These are phyloP conservation scores for Manis pentadactyla DNA, from an alignment of 2,797 vertebrate species.

Conservation along the genomic window DNA sequence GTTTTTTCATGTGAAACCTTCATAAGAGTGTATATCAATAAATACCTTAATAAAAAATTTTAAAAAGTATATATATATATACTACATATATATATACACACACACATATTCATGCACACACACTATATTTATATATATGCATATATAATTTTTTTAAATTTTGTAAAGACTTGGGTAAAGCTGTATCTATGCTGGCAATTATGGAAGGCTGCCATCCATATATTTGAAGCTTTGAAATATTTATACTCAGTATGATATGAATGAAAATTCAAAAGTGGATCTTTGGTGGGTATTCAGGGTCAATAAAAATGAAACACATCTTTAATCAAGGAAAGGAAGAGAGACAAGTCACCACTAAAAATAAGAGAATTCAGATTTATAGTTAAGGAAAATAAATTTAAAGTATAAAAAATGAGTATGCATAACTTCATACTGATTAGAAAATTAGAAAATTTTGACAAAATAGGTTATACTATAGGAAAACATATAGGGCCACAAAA, in stretches of 20 bases:
- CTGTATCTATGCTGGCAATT: not conserved
- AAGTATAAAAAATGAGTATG: not conserved
- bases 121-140: not conserved
- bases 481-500: not conserved
- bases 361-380: not conserved
- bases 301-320: not conserved
- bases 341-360: not conserved
- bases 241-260: not conserved
- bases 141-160: not conserved
- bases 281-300: not conserved
- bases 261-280: slow-evolving; percentile 27
- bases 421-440: not conserved
- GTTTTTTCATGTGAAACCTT: no score
- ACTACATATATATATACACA: not conserved
- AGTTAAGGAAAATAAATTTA: not conserved
- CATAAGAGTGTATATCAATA: no score
- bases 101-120: not conserved
- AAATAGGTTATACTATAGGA: not conserved
- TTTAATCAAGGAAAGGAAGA: not conserved
- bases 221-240: slow-evolving; percentile 43
- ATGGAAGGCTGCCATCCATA: not conserved
- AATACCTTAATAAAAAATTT: no score
- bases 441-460: not conserved
- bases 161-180: not conserved
- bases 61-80: not conserved